Percentiles rank a stretch among this genome's conserved stretches.
phyloP scores from a whole-genome alignment of 2,888 invertebrate species.

The Harpagoxenus sublaevis region DNA sequence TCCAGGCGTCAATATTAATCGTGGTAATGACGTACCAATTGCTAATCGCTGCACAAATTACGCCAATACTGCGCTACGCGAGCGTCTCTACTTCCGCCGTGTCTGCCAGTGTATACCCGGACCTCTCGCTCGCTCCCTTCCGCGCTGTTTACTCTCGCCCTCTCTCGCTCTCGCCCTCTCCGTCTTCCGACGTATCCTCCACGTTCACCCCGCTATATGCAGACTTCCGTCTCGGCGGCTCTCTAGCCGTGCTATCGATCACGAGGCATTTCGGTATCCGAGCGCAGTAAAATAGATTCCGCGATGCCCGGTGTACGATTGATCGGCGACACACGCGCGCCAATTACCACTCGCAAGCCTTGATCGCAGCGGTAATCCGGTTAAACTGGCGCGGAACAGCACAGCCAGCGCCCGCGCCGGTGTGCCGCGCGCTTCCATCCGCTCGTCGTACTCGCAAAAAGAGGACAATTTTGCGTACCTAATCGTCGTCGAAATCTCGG shows the following conservation, averaged over 20 bases:
- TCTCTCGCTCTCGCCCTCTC: constrained; percentile 41
- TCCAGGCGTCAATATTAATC: constrained; percentile 73
- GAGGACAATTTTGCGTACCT: neutral
- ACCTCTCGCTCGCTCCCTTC: constrained; percentile 21
- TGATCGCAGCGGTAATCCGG: constrained; percentile 81
- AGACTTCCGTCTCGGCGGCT: constrained; percentile 58
- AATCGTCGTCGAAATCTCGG: neutral
- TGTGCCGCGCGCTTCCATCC: too few relatives aligned
- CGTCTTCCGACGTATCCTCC: constrained; percentile 40
- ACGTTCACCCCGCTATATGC: constrained; percentile 53
- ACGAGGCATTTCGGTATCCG: constrained; percentile 71
- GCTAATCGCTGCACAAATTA: constrained; percentile 74
- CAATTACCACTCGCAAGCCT: constrained; percentile 78
- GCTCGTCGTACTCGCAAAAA: neutral
- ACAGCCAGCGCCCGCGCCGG: neutral
- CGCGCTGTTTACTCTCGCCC: constrained; percentile 35
- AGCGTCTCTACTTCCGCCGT: constrained; percentile 56
- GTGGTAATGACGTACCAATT: constrained; percentile 73
- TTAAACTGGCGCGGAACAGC: constrained; percentile 75
- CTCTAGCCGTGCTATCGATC: constrained; percentile 67
- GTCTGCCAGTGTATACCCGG: constrained; percentile 25
- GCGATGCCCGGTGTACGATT: constrained; percentile 76
- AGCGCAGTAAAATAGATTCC: constrained; percentile 72
- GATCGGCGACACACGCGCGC: constrained; percentile 78
- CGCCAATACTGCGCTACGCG: constrained; percentile 64